Conservation (phyloP, 2,888 invertebrate genomes). For the Amitus sp. region DNA sequence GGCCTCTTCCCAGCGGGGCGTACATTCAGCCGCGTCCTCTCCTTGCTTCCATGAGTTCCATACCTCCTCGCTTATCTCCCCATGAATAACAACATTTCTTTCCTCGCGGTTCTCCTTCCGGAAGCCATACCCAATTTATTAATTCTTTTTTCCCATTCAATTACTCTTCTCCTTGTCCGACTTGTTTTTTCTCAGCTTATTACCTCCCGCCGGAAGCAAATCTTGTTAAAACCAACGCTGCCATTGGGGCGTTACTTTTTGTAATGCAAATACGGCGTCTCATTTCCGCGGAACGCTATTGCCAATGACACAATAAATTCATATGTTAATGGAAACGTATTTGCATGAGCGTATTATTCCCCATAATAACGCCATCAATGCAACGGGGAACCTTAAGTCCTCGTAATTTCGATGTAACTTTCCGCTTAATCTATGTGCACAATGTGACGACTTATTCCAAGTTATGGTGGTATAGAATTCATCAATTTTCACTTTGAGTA, state of each 20-base stretch:
- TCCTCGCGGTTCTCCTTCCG: conserved; percentile 22
- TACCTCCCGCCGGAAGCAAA: neutral
- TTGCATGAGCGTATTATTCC: no score
- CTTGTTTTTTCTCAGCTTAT: conserved; percentile 10
- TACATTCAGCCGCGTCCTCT: conserved; percentile 44
- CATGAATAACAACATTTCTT: conserved; percentile 31
- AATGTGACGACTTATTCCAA: no score
- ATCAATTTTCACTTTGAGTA: no score
- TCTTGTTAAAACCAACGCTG: conserved; percentile 6
- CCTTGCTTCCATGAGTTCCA: conserved; percentile 43
- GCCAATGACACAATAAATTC: conserved; percentile 43
- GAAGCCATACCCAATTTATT: neutral
- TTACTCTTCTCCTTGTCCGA: neutral
- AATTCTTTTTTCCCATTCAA: neutral
- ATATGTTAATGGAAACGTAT: conserved; percentile 52
- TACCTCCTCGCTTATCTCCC: conserved; percentile 17
- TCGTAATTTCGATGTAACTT: no score
- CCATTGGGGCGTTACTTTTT: conserved; percentile 3
- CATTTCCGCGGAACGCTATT: conserved; percentile 33
- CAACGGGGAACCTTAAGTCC: no score
- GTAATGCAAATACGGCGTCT: conserved; percentile 31
- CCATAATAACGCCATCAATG: no score
- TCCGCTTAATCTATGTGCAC: no score
- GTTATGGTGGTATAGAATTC: no score
- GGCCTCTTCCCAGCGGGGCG: conserved; percentile 56